Percentiles rank a stretch among this genome's conserved stretches.
Conservation (phyloP, 1,140 invertebrate genomes). For the Solenopsis invicta region DNA sequence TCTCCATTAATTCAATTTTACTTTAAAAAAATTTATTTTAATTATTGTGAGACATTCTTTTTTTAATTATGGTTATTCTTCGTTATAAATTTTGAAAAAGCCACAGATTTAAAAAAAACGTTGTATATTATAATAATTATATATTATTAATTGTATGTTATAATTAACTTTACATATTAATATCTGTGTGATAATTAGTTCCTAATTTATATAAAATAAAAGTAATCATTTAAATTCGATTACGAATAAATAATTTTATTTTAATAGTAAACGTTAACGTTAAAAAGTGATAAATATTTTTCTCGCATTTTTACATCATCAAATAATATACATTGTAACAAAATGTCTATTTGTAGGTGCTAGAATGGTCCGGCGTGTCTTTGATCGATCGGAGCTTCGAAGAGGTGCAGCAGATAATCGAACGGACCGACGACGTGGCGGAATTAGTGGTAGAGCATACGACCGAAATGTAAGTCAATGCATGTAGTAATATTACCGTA, state of each 20-base stretch:
- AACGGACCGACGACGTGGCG: conserved; percentile 93
- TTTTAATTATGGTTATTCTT: too few relatives aligned
- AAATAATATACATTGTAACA: conserved; percentile 8
- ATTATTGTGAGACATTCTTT: not conserved
- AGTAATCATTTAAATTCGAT: not conserved
- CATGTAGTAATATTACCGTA: conserved; percentile 5
- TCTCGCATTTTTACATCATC: not conserved
- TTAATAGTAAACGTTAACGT: not conserved
- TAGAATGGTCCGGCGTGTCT: conserved; percentile 95
- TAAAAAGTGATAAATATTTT: not conserved
- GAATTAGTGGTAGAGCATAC: conserved; percentile 94
- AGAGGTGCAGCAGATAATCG: conserved; percentile 93
- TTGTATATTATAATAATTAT: too few relatives aligned
- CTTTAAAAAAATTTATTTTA: not conserved
- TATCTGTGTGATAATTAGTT: not conserved
- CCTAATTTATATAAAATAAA: not conserved
- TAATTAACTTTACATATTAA: not conserved
- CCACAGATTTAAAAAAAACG: too few relatives aligned
- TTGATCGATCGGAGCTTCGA: conserved; percentile 96
- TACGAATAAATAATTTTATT: not conserved
- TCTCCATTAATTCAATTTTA: too few relatives aligned
- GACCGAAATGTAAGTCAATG: conserved; percentile 89
- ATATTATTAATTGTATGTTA: too few relatives aligned
- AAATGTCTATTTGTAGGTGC: conserved; percentile 86
- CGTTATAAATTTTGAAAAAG: too few relatives aligned